Evolutionary conservation across 2,888 invertebrate genomes (phyloP), one percentile per base, ranked within the genome.

Genomic region (Crematogaster levior): DNA sequence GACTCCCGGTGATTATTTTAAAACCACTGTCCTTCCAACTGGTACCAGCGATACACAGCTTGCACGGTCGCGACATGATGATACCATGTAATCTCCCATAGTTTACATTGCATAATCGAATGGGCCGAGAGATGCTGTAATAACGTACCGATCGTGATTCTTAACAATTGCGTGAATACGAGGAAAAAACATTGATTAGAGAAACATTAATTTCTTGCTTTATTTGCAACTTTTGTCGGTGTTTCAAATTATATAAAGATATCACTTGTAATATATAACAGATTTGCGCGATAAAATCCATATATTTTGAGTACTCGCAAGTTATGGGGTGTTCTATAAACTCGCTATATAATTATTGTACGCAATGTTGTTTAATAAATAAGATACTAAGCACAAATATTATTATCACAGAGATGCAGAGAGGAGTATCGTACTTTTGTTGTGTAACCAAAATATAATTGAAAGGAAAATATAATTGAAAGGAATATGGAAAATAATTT

Each of bases 21-120:
- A 94, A 93, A 93, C 93, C 88, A 82, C 93, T 93, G 93, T 94
- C 94, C 94, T 94, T 94, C 94, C 91, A 91, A 93, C 89, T 88
- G 88, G 86, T 80, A 84, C 88, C 85, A 84, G 84, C 88, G 86
- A 88, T 86, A 75, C 83, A 83, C 79, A 15, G 79, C n/a, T n/a
- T 81, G 81, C 79, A 56, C 81, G 61, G 15, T 46, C 60, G 51
- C 73, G 72, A 51, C 60, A 40, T 68, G 15, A 77, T 5, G 48
- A 27, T 34, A 48, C 12, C 40, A 58, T 77, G 87, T 83, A 79
- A 88, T 77, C 61, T 58, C 34, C 18, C 46, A 56, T 63, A 12
- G 10, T 60, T 46, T 34, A 82, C 37, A n/a, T n/a, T n/a, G 46
- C 75, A 77, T 82, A 74, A 88, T 80, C 84, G 83, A 70, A 37